A percentile compares a stretch with the other conserved stretches of the same genome.
These are phyloP conservation scores for Leptura quadrifasciata DNA, from an alignment of 2,888 invertebrate genomes.

Conservation along the genomic window DNA sequence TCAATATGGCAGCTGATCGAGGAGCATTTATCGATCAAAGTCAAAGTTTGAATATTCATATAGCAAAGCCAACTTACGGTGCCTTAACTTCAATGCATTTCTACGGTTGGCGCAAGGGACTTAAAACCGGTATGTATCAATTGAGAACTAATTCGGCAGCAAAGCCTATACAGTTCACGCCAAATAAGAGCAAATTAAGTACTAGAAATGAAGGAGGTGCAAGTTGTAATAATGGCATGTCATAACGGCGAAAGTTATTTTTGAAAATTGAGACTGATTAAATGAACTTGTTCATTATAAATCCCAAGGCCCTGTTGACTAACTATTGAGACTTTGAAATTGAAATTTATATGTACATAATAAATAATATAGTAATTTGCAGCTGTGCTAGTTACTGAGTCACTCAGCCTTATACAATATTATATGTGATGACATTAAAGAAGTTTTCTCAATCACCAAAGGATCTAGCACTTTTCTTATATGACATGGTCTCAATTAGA, in stretches of 20 bases:
- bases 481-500: too few relatives aligned
- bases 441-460: too few relatives aligned
- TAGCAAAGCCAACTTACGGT: constrained; percentile 94
- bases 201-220: constrained; percentile 57
- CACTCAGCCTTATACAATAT: too few relatives aligned
- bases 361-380: too few relatives aligned
- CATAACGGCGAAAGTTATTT: background rate
- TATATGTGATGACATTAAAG: too few relatives aligned
- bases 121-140: constrained; percentile 99
- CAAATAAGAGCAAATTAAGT: constrained; percentile 86
- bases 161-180: constrained; percentile 97
- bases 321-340: too few relatives aligned
- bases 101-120: constrained; percentile 96
- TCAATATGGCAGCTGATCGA: constrained; percentile 98
- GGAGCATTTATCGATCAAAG: constrained; percentile 99
- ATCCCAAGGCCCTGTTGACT: constrained; percentile 87
- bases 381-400: too few relatives aligned
- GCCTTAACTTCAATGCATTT: constrained; percentile 99
- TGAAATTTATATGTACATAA: too few relatives aligned
- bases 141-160: constrained; percentile 96
- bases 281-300: constrained; percentile 84
- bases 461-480: too few relatives aligned
- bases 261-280: background rate
- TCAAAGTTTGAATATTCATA: constrained; percentile 97
- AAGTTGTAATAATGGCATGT: constrained; percentile 32